phyloP scores from a whole-genome alignment of 1,140 invertebrate species.

The Melanaphis sacchari region DNA sequence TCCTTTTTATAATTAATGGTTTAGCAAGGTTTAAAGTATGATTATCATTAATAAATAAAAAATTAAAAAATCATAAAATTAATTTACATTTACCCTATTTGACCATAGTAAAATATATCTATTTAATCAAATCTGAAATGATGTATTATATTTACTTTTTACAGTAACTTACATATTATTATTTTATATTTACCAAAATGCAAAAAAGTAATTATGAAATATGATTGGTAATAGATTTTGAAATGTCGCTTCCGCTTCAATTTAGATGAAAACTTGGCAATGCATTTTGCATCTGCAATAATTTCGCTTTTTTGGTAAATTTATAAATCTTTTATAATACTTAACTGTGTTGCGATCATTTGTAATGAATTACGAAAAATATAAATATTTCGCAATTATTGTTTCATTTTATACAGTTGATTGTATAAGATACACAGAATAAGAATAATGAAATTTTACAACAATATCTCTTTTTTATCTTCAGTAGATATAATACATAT shows the following conservation, averaged over 20 bases:
- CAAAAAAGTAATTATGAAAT: neutral
- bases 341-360: too few species aligned
- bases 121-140: too few species aligned
- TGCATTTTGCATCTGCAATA: neutral
- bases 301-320: neutral
- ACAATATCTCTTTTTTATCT: neutral
- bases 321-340: neutral
- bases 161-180: too few species aligned
- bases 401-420: neutral
- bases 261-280: too few species aligned
- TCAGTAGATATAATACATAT: too few species aligned
- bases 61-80: too few species aligned
- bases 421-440: neutral
- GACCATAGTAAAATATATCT: too few species aligned
- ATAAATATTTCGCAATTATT: neutral
- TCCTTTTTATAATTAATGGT: too few species aligned
- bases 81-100: too few species aligned
- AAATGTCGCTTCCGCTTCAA: too few species aligned
- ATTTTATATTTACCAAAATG: neutral
- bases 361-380: neutral
- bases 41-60: neutral
- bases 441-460: neutral
- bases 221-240: neutral
- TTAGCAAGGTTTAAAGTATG: too few species aligned
- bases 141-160: too few species aligned